Evolutionary conservation across 1,140 invertebrate species (phyloP), one percentile per base, ranked within the genome.

Genomic region (Hylaeus volcanicus): DNA sequence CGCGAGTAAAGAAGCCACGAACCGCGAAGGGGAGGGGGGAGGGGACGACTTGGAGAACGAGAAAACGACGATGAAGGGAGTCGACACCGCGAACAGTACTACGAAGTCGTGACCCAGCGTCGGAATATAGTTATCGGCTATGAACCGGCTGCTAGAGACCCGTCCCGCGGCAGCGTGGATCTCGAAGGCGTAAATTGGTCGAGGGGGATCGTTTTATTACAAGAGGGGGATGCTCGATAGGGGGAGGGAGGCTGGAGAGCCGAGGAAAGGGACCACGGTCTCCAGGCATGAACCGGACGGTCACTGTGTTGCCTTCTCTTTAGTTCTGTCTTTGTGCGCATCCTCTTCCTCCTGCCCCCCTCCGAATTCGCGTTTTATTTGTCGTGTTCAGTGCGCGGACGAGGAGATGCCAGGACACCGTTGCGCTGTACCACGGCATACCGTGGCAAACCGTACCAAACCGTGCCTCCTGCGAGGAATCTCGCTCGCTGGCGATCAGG

Each of bases 111-210:
- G 84, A 88, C 84, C 84, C 79, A 88, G 39, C 82, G 77, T 80
- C 74, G 81, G 81, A 83, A 88, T 89, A 84, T 82, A 89, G 87
- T 89, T 89, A 89, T 89, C 88, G 87, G 79, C 73, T 84, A 85
- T 80, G 83, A 86, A 79, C 79, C 77, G 81, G 82, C 82, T 78
- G 82, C 65, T 85, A 77, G 79, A 72, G 86, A 79, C 69, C 60
- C 77, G 73, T 81, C 81, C 45, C 71, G 65, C 74, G 75, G 76
- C 82, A 74, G 58, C 79, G 70, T 68, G 80, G 73, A 86, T 86
- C 85, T 87, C 73, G 74, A 87, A 88, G 87, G 87, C 85, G 87
- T 88, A 89, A 89, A 89, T 88, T 88, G 86, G 82, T 84, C 78
- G 77, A 76, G 66, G 68, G 53, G 71, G 81, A 86, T 88, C 87